Conservation (phyloP, 2,797 vertebrate genomes). For the Pseudochaenichthys georgianus region DNA sequence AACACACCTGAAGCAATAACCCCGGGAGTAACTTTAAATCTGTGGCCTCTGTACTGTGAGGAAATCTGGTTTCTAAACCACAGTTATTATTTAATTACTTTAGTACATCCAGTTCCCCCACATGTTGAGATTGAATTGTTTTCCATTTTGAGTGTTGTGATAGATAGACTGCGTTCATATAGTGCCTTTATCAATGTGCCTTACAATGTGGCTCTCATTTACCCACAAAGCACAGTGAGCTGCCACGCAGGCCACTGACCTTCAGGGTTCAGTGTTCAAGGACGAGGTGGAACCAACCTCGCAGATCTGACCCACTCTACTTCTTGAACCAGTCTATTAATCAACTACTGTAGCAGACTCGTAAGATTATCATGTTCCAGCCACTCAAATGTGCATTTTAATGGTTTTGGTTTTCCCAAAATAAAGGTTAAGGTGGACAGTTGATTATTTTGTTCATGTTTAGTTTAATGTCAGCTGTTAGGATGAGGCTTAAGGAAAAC, state of each 20-base stretch:
- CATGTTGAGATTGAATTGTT: not conserved
- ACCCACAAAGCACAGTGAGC: not conserved
- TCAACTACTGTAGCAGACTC: too few relatives aligned
- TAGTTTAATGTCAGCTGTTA: not conserved
- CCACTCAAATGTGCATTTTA: not conserved
- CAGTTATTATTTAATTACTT: slow-evolving; percentile 12
- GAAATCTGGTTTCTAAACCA: slow-evolving; percentile 23
- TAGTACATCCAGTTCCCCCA: not conserved
- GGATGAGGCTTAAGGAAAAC: not conserved
- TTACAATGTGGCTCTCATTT: not conserved
- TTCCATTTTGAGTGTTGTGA: not conserved
- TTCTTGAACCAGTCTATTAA: not conserved
- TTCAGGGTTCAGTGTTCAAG: not conserved
- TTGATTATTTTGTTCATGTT: not conserved
- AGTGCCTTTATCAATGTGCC: not conserved
- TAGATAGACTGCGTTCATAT: not conserved
- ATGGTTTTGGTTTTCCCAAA: too few relatives aligned
- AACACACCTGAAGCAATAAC: slow-evolving; percentile 67
- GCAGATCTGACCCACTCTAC: not conserved
- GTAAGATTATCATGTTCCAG: not conserved
- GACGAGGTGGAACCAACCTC: fast-evolving
- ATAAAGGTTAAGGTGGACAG: not conserved
- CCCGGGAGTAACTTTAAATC: slow-evolving; percentile 12
- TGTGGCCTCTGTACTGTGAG: slow-evolving; percentile 13
- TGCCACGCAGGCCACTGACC: not conserved